A percentile compares a stretch with the other conserved stretches of the same genome.
phyloP scores from a whole-genome alignment of 2,113 vertebrate species.

The Clinocottus analis region DNA sequence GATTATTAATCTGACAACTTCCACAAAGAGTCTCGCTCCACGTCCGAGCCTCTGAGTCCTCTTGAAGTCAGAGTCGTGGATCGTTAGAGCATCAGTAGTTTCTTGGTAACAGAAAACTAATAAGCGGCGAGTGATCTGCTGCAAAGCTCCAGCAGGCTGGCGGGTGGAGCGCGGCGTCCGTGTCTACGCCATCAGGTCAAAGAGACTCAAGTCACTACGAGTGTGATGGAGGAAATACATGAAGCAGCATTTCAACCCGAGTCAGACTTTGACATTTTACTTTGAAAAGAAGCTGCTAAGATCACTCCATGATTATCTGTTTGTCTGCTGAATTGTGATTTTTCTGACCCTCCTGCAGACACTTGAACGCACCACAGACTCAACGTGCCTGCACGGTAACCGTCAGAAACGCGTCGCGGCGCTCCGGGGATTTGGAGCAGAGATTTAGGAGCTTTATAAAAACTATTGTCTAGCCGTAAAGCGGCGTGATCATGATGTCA shows the following conservation, averaged over 20 bases:
- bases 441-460: background rate
- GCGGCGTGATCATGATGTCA: background rate
- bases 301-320: background rate
- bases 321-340: background rate
- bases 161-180: no score
- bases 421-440: background rate
- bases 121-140: background rate
- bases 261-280: no score
- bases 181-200: background rate
- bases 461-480: background rate
- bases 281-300: background rate
- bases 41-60: background rate
- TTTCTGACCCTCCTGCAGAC: background rate
- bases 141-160: background rate
- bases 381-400: background rate
- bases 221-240: background rate
- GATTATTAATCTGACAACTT: constrained; percentile 9
- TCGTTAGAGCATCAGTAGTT: background rate
- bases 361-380: background rate
- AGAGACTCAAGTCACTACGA: background rate
- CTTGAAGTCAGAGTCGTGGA: background rate
- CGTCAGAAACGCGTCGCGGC: background rate
- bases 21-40: background rate
- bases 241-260: background rate
- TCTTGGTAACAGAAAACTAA: background rate